Conservation (phyloP, 2,113 vertebrate genomes). For the Tenrec ecaudatus region DNA sequence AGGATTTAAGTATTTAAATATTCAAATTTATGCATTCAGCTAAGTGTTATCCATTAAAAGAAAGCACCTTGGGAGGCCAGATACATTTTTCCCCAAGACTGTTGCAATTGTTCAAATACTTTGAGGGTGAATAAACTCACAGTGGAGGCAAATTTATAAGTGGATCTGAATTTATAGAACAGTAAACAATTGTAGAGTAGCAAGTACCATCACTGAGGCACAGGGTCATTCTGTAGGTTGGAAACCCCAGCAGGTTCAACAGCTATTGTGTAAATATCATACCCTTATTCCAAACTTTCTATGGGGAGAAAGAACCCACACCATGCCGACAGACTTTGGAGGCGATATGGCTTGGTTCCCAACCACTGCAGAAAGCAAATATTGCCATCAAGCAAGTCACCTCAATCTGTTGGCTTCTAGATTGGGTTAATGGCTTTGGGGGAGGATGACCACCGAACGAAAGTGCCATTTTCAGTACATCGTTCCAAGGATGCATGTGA, state of each 20-base stretch:
- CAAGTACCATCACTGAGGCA: slow-evolving; percentile 16
- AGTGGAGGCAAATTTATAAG: slow-evolving; percentile 6
- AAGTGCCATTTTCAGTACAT: neutral
- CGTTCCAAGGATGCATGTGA: neutral
- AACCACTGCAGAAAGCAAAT: no score
- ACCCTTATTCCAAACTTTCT: neutral
- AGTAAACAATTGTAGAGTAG: neutral
- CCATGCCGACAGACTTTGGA: no score
- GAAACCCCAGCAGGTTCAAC: neutral
- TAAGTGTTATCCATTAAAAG: slow-evolving; percentile 22
- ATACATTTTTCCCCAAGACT: slow-evolving; percentile 13
- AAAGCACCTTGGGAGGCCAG: slow-evolving; percentile 21
- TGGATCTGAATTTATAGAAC: slow-evolving; percentile 1
- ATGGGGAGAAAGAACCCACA: neutral
- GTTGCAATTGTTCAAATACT: slow-evolving; percentile 32
- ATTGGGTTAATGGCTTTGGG: neutral
- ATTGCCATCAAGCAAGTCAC: no score
- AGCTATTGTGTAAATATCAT: neutral
- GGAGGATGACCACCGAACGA: neutral
- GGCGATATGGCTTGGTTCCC: no score
- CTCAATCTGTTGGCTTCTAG: no score
- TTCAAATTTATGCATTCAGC: slow-evolving; percentile 53
- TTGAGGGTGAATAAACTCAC: slow-evolving; percentile 25
- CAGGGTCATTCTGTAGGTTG: neutral
- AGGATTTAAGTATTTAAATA: slow-evolving; percentile 59